Conservation (phyloP, 64 coral and sea anemone genomes). For the Cladopsammia gracilis region DNA sequence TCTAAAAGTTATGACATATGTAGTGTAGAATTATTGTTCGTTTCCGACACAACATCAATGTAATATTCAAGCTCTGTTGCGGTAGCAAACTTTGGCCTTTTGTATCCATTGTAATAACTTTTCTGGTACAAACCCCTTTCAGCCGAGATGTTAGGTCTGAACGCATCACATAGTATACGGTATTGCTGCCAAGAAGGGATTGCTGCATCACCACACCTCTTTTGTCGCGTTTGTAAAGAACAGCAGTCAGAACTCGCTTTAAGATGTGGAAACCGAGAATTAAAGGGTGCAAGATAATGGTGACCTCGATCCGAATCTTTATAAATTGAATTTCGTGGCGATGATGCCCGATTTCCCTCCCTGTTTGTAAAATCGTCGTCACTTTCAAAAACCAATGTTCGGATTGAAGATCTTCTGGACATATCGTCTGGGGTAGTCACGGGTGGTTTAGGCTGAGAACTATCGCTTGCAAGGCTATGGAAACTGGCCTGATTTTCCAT, state of each 20-base stretch:
- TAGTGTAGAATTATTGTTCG: neutral
- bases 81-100: slow-evolving; percentile 25
- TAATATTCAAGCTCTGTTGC: slow-evolving; percentile 14
- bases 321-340: neutral
- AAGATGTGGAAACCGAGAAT: slow-evolving; percentile 7
- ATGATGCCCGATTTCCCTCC: neutral
- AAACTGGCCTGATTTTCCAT: neutral
- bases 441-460: neutral
- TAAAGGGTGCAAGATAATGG: neutral
- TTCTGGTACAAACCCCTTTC: neutral
- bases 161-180: slow-evolving; percentile 23
- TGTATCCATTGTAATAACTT: neutral
- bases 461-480: neutral
- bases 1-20: neutral
- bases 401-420: neutral
- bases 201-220: neutral
- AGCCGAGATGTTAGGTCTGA: neutral
- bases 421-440: neutral
- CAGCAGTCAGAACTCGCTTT: neutral
- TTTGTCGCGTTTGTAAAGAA: neutral
- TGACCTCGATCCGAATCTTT: neutral
- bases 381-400: neutral
- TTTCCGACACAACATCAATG: slow-evolving; percentile 11
- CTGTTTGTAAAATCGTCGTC: neutral
- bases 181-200: slow-evolving; percentile 25